Evolutionary conservation across 2,888 invertebrate genomes (phyloP).

Genomic region (Amiota minor): DNA sequence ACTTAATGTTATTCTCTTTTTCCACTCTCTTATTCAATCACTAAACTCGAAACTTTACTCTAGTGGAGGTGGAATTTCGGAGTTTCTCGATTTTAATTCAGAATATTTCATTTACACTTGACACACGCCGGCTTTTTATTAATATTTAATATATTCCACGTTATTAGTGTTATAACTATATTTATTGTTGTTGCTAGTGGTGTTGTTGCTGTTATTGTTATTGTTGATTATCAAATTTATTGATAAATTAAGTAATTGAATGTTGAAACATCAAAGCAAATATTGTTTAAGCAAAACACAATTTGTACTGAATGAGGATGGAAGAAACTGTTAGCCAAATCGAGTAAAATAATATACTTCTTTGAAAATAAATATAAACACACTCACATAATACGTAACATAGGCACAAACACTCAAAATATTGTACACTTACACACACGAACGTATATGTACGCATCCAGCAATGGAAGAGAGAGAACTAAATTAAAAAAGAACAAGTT

Average conservation of each 20-base stretch:
- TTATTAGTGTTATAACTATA: background rate
- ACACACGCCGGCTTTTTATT: background rate
- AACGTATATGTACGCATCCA: background rate
- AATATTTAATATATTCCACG: background rate
- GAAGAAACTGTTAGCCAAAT: conserved; percentile 16
- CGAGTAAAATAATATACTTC: background rate
- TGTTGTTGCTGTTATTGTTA: background rate
- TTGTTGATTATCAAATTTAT: conserved; percentile 3
- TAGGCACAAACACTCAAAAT: background rate
- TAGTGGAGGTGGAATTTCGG: too few species aligned
- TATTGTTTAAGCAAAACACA: conserved; percentile 23
- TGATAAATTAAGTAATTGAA: background rate
- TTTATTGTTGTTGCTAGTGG: background rate
- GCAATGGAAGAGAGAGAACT: background rate
- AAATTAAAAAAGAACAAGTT: too few species aligned
- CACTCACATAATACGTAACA: background rate
- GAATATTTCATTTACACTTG: background rate
- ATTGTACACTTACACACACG: background rate
- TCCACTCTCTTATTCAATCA: background rate
- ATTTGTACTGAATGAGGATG: conserved; percentile 3
- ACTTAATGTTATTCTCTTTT: background rate
- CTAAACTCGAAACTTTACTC: background rate
- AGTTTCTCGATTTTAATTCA: too few species aligned
- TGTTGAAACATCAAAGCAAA: background rate
- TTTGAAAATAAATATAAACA: background rate